Percentiles rank a stretch among this genome's conserved stretches.
Evolutionary conservation across 2,888 invertebrate genomes (phyloP).

Genomic region (Pseudococcus jackbeardsleyi): DNA sequence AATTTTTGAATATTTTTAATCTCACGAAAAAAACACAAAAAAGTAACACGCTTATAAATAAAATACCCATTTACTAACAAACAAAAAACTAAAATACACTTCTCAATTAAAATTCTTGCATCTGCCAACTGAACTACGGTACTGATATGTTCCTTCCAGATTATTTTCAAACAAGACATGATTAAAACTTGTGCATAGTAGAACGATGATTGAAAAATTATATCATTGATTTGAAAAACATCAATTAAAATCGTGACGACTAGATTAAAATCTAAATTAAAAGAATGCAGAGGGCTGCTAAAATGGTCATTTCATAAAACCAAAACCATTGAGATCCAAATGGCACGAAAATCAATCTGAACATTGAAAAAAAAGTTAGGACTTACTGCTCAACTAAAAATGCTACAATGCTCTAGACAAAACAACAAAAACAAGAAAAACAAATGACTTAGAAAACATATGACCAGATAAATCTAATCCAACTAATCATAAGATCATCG

Average conservation of each 20-base stretch:
- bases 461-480: conserved; percentile 10
- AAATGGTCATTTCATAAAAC: not conserved
- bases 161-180: not conserved
- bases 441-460: conserved; percentile 47
- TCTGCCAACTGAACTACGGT: not conserved
- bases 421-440: conserved; percentile 38
- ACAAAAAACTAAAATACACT: not conserved
- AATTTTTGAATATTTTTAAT: not conserved
- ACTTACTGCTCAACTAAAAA: not conserved
- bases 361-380: not conserved
- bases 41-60: conserved; percentile 15
- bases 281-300: not conserved
- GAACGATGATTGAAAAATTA: not conserved
- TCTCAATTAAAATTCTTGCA: not conserved
- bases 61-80: conserved; percentile 27
- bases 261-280: not conserved
- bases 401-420: not conserved
- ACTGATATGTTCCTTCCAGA: not conserved
- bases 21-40: conserved; percentile 29
- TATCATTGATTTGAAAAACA: not conserved
- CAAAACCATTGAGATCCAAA: conserved; percentile 19
- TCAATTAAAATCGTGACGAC: not conserved
- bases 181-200: not conserved
- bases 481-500: not conserved
- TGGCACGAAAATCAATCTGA: not conserved